phyloP scores from a whole-genome alignment of 2,113 vertebrate species.

The Hystrix brachyura region DNA sequence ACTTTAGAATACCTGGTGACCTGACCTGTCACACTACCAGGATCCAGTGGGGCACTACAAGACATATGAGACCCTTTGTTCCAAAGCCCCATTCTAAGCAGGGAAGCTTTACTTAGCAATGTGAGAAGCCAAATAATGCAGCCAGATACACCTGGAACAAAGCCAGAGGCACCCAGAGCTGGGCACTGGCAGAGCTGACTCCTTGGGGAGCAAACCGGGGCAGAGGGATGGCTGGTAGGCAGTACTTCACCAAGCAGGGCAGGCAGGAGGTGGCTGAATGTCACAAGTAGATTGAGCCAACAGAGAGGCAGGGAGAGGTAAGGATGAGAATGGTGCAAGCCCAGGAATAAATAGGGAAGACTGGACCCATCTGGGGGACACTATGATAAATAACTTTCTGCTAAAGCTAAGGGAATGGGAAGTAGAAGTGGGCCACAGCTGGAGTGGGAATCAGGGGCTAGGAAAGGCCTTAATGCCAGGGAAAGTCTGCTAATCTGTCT shows the following conservation, averaged over 20 bases:
- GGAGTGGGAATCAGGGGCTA: accelerated
- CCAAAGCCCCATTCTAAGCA: background rate
- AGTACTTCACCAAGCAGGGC: background rate
- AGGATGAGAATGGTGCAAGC: background rate
- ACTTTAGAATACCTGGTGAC: background rate
- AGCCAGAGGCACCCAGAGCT: background rate
- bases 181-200: background rate
- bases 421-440: background rate
- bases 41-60: background rate
- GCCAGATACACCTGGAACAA: background rate
- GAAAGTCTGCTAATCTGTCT: background rate
- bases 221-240: background rate
- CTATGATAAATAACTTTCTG: background rate
- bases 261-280: accelerated
- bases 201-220: accelerated
- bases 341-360: background rate
- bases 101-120: background rate
- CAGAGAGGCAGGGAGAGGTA: accelerated
- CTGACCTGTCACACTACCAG: background rate
- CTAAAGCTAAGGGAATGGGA: background rate
- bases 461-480: background rate
- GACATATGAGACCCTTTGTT: background rate
- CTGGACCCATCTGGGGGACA: background rate
- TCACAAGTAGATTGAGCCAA: background rate
- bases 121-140: background rate